A percentile compares a stretch with the other conserved stretches of the same genome.
These are phyloP conservation scores for Diachasma alloeum DNA, from an alignment of 1,140 invertebrate species.

Conservation along the genomic window DNA sequence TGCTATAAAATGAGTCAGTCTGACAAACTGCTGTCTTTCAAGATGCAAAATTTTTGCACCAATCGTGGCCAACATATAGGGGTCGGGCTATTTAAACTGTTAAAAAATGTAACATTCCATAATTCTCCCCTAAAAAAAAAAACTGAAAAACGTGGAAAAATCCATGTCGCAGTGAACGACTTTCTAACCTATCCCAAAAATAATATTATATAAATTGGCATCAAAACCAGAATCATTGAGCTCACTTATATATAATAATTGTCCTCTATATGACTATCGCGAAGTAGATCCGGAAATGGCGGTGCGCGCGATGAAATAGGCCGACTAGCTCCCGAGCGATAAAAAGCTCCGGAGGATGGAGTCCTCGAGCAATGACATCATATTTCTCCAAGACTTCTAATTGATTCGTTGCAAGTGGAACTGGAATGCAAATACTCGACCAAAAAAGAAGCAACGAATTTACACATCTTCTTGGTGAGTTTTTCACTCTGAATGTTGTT, in stretches of 20 bases:
- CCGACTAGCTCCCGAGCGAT: neutral
- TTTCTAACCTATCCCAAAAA: neutral
- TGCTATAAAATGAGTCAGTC: neutral
- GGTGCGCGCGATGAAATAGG: neutral
- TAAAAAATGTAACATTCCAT: too few relatives aligned
- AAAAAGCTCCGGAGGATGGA: neutral
- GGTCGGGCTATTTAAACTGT: too few relatives aligned
- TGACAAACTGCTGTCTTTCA: neutral
- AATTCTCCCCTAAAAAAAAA: neutral
- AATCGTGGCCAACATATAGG: neutral
- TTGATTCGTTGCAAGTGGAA: neutral
- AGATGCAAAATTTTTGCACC: neutral
- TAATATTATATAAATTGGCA: too few relatives aligned
- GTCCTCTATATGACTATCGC: neutral
- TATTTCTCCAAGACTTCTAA: neutral
- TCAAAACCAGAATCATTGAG: neutral
- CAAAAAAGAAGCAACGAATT: neutral
- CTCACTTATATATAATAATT: neutral
- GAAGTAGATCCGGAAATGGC: neutral
- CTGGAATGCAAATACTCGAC: neutral
- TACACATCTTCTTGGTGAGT: neutral
- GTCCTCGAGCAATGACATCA: neutral
- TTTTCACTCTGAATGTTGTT: neutral
- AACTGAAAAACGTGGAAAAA: neutral
- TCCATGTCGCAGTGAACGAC: neutral